A percentile compares a stretch with the other conserved stretches of the same genome.
Evolutionary conservation across 2,113 vertebrate species (phyloP).

Genomic region (Gymnorhina tibicen): DNA sequence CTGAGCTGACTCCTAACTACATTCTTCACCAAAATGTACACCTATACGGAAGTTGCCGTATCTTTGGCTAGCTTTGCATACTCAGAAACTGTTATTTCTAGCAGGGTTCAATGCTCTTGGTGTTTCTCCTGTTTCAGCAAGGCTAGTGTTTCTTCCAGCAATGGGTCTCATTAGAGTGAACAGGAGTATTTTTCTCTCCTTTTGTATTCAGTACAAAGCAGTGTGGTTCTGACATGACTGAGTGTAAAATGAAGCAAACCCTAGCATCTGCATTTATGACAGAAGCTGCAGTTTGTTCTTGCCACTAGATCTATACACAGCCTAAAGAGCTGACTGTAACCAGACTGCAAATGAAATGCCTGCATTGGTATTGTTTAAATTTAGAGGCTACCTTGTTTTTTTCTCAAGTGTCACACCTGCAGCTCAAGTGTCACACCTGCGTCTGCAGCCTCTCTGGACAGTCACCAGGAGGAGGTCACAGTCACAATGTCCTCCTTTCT

Average conservation of each 20-base stretch:
- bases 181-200: neutral
- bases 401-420: neutral
- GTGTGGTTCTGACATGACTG: slow-evolving; percentile 27
- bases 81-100: neutral
- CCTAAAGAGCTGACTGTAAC: neutral
- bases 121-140: neutral
- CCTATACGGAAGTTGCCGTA: neutral
- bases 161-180: neutral
- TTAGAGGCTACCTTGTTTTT: neutral
- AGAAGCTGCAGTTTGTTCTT: slow-evolving; percentile 36
- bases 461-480: neutral
- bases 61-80: neutral
- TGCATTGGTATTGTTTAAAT: neutral
- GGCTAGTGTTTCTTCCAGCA: neutral
- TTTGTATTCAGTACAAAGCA: slow-evolving; percentile 29
- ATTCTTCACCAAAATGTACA: neutral
- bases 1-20: neutral
- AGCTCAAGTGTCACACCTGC: neutral
- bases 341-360: neutral
- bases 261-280: slow-evolving; percentile 43
- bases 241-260: slow-evolving; percentile 39
- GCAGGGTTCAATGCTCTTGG: neutral
- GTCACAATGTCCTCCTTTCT: neutral
- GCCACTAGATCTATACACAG: neutral
- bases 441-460: neutral